Evolutionary conservation across 2,888 invertebrate genomes (phyloP).

Genomic region (Phalera bucephala): DNA sequence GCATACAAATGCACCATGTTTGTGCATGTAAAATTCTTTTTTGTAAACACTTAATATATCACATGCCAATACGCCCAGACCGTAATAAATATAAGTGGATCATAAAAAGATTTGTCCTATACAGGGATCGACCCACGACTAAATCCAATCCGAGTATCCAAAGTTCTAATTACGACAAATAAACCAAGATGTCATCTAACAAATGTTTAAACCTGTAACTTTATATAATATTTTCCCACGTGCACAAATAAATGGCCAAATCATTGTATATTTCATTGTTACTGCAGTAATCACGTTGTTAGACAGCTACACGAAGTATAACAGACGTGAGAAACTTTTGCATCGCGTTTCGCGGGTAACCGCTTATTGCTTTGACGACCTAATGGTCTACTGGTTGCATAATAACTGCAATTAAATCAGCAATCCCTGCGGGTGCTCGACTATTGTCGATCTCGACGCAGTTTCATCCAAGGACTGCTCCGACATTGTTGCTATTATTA

Average conservation of each 20-base stretch:
- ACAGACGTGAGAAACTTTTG: constrained; percentile 42
- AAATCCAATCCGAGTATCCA: too few relatives aligned
- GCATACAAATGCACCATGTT: too few relatives aligned
- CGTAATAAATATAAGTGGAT: too few relatives aligned
- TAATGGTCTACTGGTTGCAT: constrained; percentile 50
- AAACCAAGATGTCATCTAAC: too few relatives aligned
- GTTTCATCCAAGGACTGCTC: constrained; percentile 36
- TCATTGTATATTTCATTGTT: constrained; percentile 5
- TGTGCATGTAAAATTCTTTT: too few relatives aligned
- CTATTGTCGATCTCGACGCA: constrained; percentile 44
- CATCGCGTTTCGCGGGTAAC: constrained; percentile 29
- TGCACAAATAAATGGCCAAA: constrained; percentile 1
- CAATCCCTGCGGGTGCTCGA: constrained; percentile 37
- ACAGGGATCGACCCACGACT: too few relatives aligned
- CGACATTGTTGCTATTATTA: constrained; percentile 9
- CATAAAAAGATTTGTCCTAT: too few relatives aligned
- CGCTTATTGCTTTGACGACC: constrained; percentile 42
- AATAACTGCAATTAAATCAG: constrained; percentile 67
- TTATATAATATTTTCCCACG: constrained; percentile 4
- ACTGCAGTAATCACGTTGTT: constrained; percentile 31
- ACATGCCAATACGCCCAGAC: too few relatives aligned
- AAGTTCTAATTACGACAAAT: too few relatives aligned
- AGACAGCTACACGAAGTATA: constrained; percentile 42
- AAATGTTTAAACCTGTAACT: too few relatives aligned
- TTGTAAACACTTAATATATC: too few relatives aligned